phyloP scores from a whole-genome alignment of 2,797 vertebrate genomes.

The Phalloptychus januarius region DNA sequence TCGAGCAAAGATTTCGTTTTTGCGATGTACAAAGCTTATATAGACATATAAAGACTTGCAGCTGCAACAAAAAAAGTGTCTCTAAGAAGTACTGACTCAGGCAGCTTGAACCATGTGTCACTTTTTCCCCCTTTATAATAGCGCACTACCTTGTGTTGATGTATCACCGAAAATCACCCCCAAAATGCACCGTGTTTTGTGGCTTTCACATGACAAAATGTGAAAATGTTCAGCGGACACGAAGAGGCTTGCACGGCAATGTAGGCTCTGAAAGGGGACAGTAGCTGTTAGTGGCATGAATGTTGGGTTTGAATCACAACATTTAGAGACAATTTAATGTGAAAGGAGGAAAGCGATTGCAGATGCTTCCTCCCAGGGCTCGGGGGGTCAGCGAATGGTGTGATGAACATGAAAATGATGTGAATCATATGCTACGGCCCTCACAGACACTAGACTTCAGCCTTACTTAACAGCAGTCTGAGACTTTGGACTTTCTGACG shows the following conservation, averaged over 20 bases:
- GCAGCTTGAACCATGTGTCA: neutral
- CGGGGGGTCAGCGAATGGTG: constrained; percentile 21
- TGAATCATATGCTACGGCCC: constrained; percentile 23
- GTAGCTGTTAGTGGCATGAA: constrained; percentile 23
- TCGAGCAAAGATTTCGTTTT: neutral
- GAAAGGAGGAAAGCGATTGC: constrained; percentile 28
- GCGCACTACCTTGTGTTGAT: neutral
- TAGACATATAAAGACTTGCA: neutral
- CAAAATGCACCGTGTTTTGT: neutral
- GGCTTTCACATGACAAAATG: neutral
- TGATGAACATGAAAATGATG: constrained; percentile 39
- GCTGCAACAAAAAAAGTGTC: neutral
- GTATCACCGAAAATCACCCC: neutral
- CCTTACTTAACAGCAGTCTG: constrained; percentile 1
- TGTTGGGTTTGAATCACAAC: constrained; percentile 16
- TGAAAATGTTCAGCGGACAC: neutral
- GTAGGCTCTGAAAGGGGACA: neutral
- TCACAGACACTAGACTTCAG: constrained; percentile 21
- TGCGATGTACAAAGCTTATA: neutral
- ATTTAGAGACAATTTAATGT: constrained; percentile 28
- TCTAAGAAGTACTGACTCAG: neutral
- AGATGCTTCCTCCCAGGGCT: constrained; percentile 31
- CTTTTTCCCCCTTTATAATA: neutral
- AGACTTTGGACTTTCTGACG: constrained; percentile 7
- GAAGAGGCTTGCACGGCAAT: neutral